phyloP scores from a whole-genome alignment of 2,797 vertebrate species.

The Gallinago stenura region DNA sequence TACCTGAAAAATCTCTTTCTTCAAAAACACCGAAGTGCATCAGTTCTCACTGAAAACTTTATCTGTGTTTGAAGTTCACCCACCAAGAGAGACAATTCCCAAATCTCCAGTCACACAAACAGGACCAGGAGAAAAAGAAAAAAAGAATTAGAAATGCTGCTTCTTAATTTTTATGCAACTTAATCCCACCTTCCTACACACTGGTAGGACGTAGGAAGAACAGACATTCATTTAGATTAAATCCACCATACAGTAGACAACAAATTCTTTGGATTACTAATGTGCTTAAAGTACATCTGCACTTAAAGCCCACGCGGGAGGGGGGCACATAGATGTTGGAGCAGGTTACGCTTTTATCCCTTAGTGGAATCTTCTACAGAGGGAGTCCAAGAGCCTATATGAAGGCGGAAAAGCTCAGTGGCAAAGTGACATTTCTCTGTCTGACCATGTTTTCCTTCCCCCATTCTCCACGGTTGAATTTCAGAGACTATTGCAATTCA shows the following conservation, averaged over 20 bases:
- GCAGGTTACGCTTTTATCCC: neutral
- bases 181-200: neutral
- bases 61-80: too few species aligned
- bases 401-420: neutral
- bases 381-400: accelerated
- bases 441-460: accelerated
- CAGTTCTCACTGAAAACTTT: too few species aligned
- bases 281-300: neutral
- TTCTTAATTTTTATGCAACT: neutral
- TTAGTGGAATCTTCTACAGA: neutral
- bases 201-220: neutral
- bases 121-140: too few species aligned
- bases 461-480: accelerated
- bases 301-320: accelerated
- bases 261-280: neutral
- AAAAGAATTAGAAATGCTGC: too few species aligned
- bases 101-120: too few species aligned
- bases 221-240: neutral
- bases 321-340: neutral
- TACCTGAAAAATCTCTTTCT: neutral
- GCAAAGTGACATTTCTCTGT: neutral
- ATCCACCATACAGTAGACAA: neutral
- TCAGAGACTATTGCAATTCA: neutral
- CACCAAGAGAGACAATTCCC: too few species aligned
- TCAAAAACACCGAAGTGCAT: neutral